Evolutionary conservation across 2,797 vertebrate species (phyloP).

Genomic region (Molossus molossus): DNA sequence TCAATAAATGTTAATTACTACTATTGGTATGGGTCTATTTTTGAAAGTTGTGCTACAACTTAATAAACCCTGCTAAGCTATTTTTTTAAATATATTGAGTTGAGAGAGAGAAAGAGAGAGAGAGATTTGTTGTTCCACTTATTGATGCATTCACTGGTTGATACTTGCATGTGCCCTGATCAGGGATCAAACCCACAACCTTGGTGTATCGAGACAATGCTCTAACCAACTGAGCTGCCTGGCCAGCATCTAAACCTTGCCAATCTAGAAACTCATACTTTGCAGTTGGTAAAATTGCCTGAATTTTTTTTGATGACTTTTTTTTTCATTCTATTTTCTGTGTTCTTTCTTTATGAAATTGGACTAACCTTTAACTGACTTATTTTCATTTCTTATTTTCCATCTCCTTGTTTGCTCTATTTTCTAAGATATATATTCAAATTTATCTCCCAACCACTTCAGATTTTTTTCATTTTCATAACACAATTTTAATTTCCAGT

Average conservation of each 20-base stretch:
- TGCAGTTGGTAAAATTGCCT: background rate
- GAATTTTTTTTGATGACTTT: background rate
- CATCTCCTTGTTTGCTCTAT: background rate
- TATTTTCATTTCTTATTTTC: background rate
- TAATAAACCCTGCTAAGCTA: background rate
- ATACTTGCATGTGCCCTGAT: background rate
- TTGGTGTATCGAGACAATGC: background rate
- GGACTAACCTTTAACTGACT: background rate
- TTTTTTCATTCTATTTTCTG: background rate
- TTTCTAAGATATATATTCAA: background rate
- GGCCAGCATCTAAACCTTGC: background rate
- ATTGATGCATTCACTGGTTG: background rate
- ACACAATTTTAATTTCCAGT: background rate
- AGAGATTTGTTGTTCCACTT: background rate
- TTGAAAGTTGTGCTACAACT: background rate
- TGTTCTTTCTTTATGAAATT: background rate
- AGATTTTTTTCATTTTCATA: background rate
- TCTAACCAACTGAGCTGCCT: background rate
- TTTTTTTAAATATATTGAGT: background rate
- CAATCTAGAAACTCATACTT: background rate
- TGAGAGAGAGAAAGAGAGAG: background rate
- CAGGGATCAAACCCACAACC: background rate
- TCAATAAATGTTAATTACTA: background rate
- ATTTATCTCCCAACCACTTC: background rate
- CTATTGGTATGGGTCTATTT: background rate